Evolutionary conservation across 2,113 vertebrate species (phyloP).

Genomic region (Megalops atlanticus): DNA sequence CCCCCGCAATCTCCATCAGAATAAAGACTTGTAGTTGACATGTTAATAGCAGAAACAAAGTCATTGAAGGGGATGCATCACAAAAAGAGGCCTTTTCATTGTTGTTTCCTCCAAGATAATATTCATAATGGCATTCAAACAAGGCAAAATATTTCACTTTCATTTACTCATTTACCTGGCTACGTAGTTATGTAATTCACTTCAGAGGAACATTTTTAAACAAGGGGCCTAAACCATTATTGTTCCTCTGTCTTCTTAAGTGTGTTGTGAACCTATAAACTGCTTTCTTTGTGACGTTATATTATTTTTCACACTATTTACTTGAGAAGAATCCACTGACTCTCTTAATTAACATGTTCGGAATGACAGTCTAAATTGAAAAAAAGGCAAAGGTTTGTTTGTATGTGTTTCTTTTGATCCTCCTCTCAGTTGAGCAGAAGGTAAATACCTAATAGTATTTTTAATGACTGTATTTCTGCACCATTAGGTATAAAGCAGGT

Average conservation of each 20-base stretch:
- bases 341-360: background rate
- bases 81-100: slow-evolving; percentile 42
- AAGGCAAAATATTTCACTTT: slow-evolving; percentile 36
- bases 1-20: slow-evolving; percentile 42
- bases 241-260: background rate
- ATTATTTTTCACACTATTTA: background rate
- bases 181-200: background rate
- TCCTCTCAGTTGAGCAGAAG: background rate
- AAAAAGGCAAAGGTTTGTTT: background rate
- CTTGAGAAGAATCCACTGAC: background rate
- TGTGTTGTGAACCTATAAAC: background rate
- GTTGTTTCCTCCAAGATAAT: slow-evolving; percentile 46
- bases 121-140: slow-evolving; percentile 43
- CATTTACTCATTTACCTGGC: background rate
- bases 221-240: background rate
- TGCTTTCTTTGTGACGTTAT: background rate
- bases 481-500: background rate
- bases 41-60: slow-evolving; percentile 51
- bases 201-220: slow-evolving; percentile 1
- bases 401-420: background rate
- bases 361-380: background rate
- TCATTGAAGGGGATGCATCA: slow-evolving; percentile 47
- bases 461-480: background rate
- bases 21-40: slow-evolving; percentile 48
- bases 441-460: background rate